Percentiles rank a stretch among this genome's conserved stretches.
phyloP scores from a whole-genome alignment of 2,888 invertebrate genomes.

The Erannis defoliaria region DNA sequence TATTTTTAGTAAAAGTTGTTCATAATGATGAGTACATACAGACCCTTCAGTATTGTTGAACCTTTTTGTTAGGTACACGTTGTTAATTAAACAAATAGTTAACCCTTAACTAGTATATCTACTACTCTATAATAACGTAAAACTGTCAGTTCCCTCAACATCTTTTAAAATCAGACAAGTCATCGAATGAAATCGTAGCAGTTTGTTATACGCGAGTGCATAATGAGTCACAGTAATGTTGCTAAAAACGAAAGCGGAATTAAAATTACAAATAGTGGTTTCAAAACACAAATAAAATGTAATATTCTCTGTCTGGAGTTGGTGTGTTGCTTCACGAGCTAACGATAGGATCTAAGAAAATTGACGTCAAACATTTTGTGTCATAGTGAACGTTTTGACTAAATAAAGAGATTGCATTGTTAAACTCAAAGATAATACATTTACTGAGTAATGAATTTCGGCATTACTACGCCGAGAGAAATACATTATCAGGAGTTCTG shows the following conservation, averaged over 20 bases:
- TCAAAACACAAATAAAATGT: slow-evolving; percentile 22
- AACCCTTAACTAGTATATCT: too few relatives aligned
- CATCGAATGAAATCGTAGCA: background rate
- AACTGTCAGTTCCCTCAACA: background rate
- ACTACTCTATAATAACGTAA: background rate
- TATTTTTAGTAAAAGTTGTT: too few relatives aligned
- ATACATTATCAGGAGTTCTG: too few relatives aligned
- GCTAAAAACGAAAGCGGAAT: slow-evolving; percentile 17
- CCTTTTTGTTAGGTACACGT: too few relatives aligned
- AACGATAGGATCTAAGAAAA: background rate
- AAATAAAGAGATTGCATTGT: too few relatives aligned
- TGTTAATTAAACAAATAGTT: too few relatives aligned
- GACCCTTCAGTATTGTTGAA: too few relatives aligned
- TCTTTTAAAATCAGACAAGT: background rate
- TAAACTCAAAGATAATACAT: too few relatives aligned
- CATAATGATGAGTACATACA: too few relatives aligned
- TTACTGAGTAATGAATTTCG: too few relatives aligned
- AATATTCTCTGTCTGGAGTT: slow-evolving; percentile 17
- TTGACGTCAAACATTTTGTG: slow-evolving; percentile 1
- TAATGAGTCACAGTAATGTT: slow-evolving; percentile 18
- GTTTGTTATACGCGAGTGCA: background rate
- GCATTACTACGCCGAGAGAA: too few relatives aligned
- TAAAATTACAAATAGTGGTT: slow-evolving; percentile 24
- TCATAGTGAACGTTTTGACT: too few relatives aligned
- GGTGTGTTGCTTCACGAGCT: slow-evolving; percentile 1